Evolutionary conservation across 2,888 invertebrate species (phyloP), one percentile per base, ranked within the genome.

Genomic region (Selenia dentaria): DNA sequence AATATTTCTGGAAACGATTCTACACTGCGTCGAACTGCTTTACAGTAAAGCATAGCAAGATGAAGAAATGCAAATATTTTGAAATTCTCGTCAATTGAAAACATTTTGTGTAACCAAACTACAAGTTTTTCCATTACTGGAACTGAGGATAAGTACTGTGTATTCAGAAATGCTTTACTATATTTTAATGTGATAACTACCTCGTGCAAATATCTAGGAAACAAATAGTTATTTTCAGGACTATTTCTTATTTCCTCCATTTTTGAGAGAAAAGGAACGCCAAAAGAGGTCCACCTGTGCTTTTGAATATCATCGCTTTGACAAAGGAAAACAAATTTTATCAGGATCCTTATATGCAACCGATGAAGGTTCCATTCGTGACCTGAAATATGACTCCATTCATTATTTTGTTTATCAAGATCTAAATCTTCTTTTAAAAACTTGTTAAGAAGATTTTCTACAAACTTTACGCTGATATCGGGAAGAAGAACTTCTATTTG

Each of bases 41-140:
- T 78, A 18, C 51, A 74, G 48, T 68, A 81, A n/a, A 79, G 47
- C 70, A 78, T 78, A 1, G 63, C 71, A 12, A 75, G 48, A 50
- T 80, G 74, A 29, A 80, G 42, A 2, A 59, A 33, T 0, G 60
- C 62, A 40, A 73, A 78, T 11, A 37, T 48, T 0, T 53, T 26
- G 14, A 80, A 76, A 45, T 71, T 51, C 29, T 57, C 41, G 6
- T 71, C 70, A 24, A 68, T 55, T 0, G 72, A 60, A 28, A 77
- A 53, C 6, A 70, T 38, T 3, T 45, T 64, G 3, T 63, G 62
- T 48, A 68, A 45, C 52, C 72, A 68, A 22, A 43, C 42, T 2
- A 64, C 41, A 20, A 75, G 44, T 32, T 37, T 58, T 40, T 77
- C 68, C 22, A 79, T 64, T 1, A 79, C 62, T 1, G 69, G 65